Conservation (phyloP, 2,888 invertebrate species). For the Heterodera filipjevi region DNA sequence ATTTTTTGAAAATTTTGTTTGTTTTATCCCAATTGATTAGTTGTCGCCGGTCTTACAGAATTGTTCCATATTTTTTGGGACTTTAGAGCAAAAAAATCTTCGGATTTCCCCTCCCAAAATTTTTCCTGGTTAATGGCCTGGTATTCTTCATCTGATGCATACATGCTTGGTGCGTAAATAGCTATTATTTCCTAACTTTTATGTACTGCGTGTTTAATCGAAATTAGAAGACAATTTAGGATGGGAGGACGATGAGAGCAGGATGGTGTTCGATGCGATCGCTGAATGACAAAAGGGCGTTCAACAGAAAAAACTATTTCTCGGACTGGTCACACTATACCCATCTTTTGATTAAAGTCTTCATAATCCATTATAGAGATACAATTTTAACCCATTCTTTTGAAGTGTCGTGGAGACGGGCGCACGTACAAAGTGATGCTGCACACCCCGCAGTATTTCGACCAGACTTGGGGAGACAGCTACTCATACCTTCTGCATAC, state of each 20-base stretch:
- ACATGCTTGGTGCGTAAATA: too few relatives aligned
- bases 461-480: constrained; percentile 86
- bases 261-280: constrained; percentile 63
- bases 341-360: constrained; percentile 59
- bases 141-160: too few relatives aligned
- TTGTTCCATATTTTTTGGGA: too few relatives aligned
- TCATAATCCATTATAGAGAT: neutral
- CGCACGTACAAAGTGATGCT: constrained; percentile 84
- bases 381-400: neutral
- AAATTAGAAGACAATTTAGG: constrained; percentile 50
- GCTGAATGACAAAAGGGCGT: constrained; percentile 49
- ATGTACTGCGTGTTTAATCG: too few relatives aligned
- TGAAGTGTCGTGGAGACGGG: constrained; percentile 81
- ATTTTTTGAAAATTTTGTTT: too few relatives aligned
- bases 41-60: too few relatives aligned
- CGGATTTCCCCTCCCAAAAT: too few relatives aligned
- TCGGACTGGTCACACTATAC: constrained; percentile 58
- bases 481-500: constrained; percentile 86
- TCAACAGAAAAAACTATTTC: constrained; percentile 55
- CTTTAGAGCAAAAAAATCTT: too few relatives aligned
- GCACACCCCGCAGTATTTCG: constrained; percentile 77
- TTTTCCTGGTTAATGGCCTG: too few relatives aligned
- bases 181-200: too few relatives aligned
- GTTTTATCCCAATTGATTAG: too few relatives aligned
- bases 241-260: constrained; percentile 59